Evolutionary conservation across 1,140 invertebrate genomes (phyloP).

Genomic region (Drosophila littoralis): DNA sequence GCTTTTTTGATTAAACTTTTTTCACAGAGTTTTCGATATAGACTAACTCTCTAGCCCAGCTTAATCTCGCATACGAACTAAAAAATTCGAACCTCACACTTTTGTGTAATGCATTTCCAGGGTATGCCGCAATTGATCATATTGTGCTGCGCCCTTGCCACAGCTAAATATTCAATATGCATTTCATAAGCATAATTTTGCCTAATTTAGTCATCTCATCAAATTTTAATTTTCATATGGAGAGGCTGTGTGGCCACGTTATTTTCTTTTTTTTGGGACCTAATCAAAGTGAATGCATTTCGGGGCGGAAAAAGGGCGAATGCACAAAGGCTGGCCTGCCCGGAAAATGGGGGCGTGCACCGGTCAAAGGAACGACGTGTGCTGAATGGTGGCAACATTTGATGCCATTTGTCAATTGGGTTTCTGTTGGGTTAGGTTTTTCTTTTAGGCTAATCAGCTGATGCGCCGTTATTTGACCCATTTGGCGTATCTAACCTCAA

Average conservation of each 20-base stretch:
- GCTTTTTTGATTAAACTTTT: no score
- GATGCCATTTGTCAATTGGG: slow-evolving; percentile 52
- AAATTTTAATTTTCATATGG: slow-evolving; percentile 11
- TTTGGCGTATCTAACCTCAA: slow-evolving; percentile 15
- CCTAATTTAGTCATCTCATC: slow-evolving; percentile 35
- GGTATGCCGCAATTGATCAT: background rate
- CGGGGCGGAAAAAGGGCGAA: slow-evolving; percentile 7
- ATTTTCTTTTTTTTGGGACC: slow-evolving; percentile 35
- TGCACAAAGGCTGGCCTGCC: slow-evolving; percentile 50
- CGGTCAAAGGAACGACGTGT: slow-evolving; percentile 40
- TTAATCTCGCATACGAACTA: no score
- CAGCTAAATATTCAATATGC: slow-evolving; percentile 18
- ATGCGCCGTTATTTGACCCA: slow-evolving; percentile 30
- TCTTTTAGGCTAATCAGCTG: slow-evolving; percentile 38
- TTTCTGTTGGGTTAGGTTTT: background rate
- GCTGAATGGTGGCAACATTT: slow-evolving; percentile 42
- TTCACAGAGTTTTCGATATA: no score
- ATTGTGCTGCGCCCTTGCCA: background rate
- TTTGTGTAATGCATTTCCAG: background rate
- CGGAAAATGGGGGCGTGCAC: slow-evolving; percentile 23
- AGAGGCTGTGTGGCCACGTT: background rate
- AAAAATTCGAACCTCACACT: background rate
- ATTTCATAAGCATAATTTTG: slow-evolving; percentile 32
- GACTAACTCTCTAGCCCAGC: no score
- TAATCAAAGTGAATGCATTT: slow-evolving; percentile 74